Evolutionary conservation across 2,888 invertebrate genomes (phyloP).

Genomic region (Cacoxenus indagator): DNA sequence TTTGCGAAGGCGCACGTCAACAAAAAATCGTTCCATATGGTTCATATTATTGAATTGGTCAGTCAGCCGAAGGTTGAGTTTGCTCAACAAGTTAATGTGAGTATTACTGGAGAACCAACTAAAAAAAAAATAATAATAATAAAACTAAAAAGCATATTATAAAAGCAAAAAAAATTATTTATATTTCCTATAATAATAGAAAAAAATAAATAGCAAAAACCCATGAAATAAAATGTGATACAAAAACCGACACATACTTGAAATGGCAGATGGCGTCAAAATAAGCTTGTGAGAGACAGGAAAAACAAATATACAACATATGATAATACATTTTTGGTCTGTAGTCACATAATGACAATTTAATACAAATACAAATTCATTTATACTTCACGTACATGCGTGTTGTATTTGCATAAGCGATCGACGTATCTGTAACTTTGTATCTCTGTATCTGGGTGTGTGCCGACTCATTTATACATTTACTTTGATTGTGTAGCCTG

Average conservation of each 20-base stretch:
- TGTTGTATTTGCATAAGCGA: not conserved
- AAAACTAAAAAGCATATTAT: too few species aligned
- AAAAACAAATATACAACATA: conserved; percentile 23
- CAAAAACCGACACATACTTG: not conserved
- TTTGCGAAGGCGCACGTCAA: conserved; percentile 57
- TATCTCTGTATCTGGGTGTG: conserved; percentile 14
- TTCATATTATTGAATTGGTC: conserved; percentile 85
- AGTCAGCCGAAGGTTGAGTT: conserved; percentile 85
- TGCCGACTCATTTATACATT: conserved; percentile 29
- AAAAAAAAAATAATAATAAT: not conserved
- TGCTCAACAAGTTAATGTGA: conserved; percentile 82
- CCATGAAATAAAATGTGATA: not conserved
- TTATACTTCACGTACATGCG: not conserved
- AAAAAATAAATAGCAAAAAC: not conserved
- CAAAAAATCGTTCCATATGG: conserved; percentile 79
- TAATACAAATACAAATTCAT: conserved; percentile 61
- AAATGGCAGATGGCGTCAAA: not conserved
- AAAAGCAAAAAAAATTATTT: not conserved
- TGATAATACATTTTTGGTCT: conserved; percentile 65
- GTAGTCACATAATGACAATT: conserved; percentile 69
- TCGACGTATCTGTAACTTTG: not conserved
- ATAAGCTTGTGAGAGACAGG: not conserved
- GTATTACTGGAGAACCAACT: conserved; percentile 68
- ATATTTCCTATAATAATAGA: conserved; percentile 8
- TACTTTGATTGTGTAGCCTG: conserved; percentile 55